A percentile compares a stretch with the other conserved stretches of the same genome.
Conservation (phyloP, 2,113 vertebrate genomes). For the Glareola pratincola region DNA sequence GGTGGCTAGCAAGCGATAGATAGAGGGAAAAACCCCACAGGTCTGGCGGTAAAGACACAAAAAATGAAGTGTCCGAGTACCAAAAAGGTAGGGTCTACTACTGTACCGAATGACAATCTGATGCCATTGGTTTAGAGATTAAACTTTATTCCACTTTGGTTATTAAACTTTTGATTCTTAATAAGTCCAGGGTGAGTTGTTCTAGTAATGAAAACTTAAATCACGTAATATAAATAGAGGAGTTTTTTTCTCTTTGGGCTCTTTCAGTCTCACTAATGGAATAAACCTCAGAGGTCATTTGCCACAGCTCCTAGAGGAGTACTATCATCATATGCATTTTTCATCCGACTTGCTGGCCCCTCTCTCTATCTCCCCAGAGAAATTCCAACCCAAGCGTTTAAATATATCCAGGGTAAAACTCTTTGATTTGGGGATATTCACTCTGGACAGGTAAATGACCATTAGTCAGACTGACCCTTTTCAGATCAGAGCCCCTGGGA, state of each 20-base stretch:
- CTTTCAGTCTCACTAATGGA: neutral
- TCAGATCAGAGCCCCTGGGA: neutral
- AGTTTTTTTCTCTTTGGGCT: neutral
- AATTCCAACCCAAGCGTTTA: neutral
- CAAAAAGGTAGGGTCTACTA: neutral
- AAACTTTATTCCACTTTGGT: neutral
- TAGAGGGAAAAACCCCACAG: neutral
- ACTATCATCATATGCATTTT: neutral
- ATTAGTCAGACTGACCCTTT: neutral
- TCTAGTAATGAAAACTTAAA: neutral
- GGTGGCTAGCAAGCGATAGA: neutral
- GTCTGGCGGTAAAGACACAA: fast-evolving
- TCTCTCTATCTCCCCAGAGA: neutral
- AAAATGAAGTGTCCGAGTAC: fast-evolving
- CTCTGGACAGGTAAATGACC: neutral
- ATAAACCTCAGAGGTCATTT: neutral
- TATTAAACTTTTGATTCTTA: neutral
- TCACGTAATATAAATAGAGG: neutral
- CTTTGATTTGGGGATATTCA: neutral
- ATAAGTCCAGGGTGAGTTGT: neutral
- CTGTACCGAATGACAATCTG: neutral
- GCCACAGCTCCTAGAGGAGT: neutral
- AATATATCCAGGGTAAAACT: neutral
- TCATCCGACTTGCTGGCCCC: neutral
- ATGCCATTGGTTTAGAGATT: neutral